phyloP scores from a whole-genome alignment of 2,888 invertebrate genomes.

The Diabrotica balteata region DNA sequence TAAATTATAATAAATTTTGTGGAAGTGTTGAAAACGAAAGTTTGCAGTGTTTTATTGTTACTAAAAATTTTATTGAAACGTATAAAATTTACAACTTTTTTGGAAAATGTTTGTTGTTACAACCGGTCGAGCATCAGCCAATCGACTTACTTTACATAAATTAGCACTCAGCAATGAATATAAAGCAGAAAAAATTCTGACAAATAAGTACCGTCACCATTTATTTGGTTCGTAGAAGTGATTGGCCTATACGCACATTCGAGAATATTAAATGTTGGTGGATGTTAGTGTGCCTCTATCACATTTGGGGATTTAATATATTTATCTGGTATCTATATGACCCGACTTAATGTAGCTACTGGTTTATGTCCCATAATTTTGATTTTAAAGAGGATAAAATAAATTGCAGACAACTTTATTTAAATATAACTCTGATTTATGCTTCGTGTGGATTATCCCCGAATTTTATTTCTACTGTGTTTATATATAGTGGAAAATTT shows the following conservation, averaged over 20 bases:
- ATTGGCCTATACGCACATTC: slow-evolving; percentile 26
- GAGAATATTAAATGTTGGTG: slow-evolving; percentile 58
- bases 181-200: too few relatives aligned
- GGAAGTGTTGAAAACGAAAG: too few relatives aligned
- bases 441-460: slow-evolving; percentile 25
- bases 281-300: slow-evolving; percentile 53
- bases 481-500: background rate
- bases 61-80: too few relatives aligned
- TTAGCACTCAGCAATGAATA: too few relatives aligned
- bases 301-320: slow-evolving; percentile 52
- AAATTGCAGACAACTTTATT: slow-evolving; percentile 53
- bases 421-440: slow-evolving; percentile 50
- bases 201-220: too few relatives aligned
- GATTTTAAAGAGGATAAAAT: slow-evolving; percentile 55
- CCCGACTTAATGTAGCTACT: slow-evolving; percentile 50
- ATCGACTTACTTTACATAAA: too few relatives aligned
- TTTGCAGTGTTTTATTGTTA: too few relatives aligned
- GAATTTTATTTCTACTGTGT: slow-evolving; percentile 19
- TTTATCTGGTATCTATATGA: slow-evolving; percentile 50
- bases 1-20: too few relatives aligned
- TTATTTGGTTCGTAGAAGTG: background rate
- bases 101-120: too few relatives aligned
- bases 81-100: too few relatives aligned
- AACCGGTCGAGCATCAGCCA: too few relatives aligned
- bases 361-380: slow-evolving; percentile 55